Evolutionary conservation across 2,113 vertebrate species (phyloP).

Genomic region (Neolamprologus sp.): DNA sequence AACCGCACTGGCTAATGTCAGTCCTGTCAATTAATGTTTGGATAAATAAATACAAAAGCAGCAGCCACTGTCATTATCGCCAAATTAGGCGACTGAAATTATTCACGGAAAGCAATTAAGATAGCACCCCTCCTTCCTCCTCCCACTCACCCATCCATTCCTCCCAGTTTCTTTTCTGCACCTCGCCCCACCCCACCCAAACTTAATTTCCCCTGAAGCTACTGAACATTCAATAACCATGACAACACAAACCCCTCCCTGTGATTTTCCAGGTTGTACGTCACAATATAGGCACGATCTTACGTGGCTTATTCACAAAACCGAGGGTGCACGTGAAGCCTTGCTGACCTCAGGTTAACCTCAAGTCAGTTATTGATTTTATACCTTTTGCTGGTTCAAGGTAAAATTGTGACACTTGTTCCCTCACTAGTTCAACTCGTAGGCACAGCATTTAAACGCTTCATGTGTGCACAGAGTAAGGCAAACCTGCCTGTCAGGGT

Average conservation of each 20-base stretch:
- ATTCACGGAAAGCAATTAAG: slow-evolving; percentile 73
- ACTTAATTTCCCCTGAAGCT: slow-evolving; percentile 44
- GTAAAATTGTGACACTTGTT: neutral
- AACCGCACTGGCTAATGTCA: slow-evolving; percentile 61
- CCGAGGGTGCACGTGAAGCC: neutral
- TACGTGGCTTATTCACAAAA: neutral
- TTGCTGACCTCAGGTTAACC: neutral
- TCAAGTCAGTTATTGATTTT: neutral
- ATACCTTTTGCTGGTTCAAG: neutral
- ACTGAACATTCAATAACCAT: slow-evolving; percentile 53
- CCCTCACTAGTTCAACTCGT: neutral
- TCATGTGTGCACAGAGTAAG: neutral
- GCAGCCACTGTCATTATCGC: slow-evolving; percentile 65
- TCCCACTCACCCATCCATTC: slow-evolving; percentile 11
- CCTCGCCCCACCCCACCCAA: neutral
- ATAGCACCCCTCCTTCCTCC: slow-evolving; percentile 24
- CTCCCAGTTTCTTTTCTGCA: neutral
- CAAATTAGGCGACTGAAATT: slow-evolving; percentile 73
- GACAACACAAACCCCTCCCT: slow-evolving; percentile 45
- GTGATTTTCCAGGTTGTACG: slow-evolving; percentile 43
- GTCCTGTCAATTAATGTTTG: slow-evolving; percentile 68
- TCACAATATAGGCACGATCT: slow-evolving; percentile 30
- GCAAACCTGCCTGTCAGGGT: neutral
- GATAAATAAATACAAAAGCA: slow-evolving; percentile 72
- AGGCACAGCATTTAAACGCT: neutral